Percentiles rank a stretch among this genome's conserved stretches.
These are phyloP conservation scores for Drosophila lutescens DNA, from an alignment of 2,888 invertebrate genomes.

Conservation along the genomic window DNA sequence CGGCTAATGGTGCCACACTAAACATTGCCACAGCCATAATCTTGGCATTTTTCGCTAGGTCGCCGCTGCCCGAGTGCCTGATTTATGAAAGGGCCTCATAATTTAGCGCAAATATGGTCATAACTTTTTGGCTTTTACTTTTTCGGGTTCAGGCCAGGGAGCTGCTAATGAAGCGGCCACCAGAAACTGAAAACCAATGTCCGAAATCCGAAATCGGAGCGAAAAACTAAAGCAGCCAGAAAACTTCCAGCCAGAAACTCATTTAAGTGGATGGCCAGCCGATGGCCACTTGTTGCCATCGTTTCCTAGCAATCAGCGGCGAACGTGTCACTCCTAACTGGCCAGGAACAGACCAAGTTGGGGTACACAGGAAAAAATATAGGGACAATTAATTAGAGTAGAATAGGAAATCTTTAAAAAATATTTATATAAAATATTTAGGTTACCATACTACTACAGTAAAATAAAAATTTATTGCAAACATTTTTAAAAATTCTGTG, in stretches of 20 bases:
- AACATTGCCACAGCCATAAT: slow-evolving; percentile 41
- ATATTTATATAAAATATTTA: neutral
- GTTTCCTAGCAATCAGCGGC: slow-evolving; percentile 72
- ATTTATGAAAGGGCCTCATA: slow-evolving; percentile 81
- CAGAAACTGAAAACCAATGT: slow-evolving; percentile 49
- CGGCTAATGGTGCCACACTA: slow-evolving; percentile 57
- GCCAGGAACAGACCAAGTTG: slow-evolving; percentile 32
- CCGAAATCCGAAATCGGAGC: slow-evolving; percentile 21
- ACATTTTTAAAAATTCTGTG: no score
- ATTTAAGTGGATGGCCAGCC: slow-evolving; percentile 61
- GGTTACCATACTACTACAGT: no score
- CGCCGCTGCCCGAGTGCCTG: slow-evolving; percentile 47
- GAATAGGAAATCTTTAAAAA: no score
- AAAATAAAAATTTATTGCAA: no score
- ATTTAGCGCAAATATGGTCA: slow-evolving; percentile 82
- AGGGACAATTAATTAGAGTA: neutral
- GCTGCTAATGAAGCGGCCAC: slow-evolving; percentile 65
- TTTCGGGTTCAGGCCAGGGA: slow-evolving; percentile 47
- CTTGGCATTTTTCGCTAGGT: slow-evolving; percentile 63
- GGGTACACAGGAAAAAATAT: slow-evolving; percentile 16
- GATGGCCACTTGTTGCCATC: slow-evolving; percentile 72
- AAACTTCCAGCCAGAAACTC: slow-evolving; percentile 51
- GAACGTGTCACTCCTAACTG: slow-evolving; percentile 72
- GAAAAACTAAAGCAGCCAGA: slow-evolving; percentile 24
- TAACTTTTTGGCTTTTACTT: slow-evolving; percentile 78